Evolutionary conservation across 2,113 vertebrate species (phyloP).

Genomic region (Hystrix brachyura): DNA sequence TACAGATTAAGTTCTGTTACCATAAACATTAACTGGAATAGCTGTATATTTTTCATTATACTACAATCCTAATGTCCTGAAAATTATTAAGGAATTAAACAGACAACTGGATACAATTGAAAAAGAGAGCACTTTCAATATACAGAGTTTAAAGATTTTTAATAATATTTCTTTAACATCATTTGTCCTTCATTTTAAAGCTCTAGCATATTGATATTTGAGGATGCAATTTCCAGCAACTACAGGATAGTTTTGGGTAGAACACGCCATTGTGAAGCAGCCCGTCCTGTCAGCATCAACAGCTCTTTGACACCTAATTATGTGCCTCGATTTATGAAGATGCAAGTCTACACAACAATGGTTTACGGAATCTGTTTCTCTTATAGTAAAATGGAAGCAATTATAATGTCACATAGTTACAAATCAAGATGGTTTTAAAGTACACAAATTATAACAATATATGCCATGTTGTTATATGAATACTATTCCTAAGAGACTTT

Average conservation of each 20-base stretch:
- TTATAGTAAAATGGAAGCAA: conserved; percentile 63
- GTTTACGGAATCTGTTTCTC: not conserved
- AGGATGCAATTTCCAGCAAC: not conserved
- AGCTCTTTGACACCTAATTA: not conserved
- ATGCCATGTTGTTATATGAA: conserved; percentile 57
- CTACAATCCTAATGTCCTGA: not conserved
- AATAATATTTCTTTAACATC: not conserved
- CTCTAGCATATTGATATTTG: not conserved
- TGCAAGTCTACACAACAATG: not conserved
- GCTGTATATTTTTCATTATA: conserved; percentile 29
- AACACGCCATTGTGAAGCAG: not conserved
- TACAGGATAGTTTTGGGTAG: not conserved
- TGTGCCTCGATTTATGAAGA: not conserved
- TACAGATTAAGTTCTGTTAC: conserved; percentile 16
- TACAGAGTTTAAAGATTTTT: not conserved
- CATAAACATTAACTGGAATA: not conserved
- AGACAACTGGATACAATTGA: not conserved
- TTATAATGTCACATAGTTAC: conserved; percentile 48
- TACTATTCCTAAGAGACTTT: conserved; percentile 76
- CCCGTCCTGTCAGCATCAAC: not conserved
- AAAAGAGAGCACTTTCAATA: conserved; percentile 50
- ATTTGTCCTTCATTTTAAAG: conserved; percentile 55
- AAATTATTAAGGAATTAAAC: conserved; percentile 52
- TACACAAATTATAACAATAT: conserved; percentile 75
- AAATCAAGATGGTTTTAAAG: conserved; percentile 59